Conservation (phyloP, 2,888 invertebrate species). For the Epicampocera succincta region DNA sequence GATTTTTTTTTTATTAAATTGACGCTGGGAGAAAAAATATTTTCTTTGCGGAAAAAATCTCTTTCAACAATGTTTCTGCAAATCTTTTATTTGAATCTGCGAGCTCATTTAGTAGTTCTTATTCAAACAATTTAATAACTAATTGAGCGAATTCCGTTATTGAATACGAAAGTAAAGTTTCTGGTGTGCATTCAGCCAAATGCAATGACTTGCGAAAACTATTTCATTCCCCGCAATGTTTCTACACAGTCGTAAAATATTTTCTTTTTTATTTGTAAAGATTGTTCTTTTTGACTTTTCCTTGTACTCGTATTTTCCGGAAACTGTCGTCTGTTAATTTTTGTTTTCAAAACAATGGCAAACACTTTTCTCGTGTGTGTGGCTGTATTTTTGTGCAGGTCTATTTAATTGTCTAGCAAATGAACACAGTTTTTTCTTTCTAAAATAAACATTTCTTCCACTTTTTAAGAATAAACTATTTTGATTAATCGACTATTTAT, state of each 20-base stretch:
- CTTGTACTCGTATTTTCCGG: slow-evolving; percentile 30
- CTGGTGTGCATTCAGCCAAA: too few species aligned
- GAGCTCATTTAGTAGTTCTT: too few species aligned
- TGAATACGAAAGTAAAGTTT: too few species aligned
- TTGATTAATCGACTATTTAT: slow-evolving; percentile 52
- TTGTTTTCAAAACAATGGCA: slow-evolving; percentile 5
- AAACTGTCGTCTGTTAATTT: slow-evolving; percentile 20
- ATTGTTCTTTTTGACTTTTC: slow-evolving; percentile 40
- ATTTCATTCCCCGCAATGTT: not conserved
- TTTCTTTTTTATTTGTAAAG: slow-evolving; percentile 16
- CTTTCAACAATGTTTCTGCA: too few species aligned
- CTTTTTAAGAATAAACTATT: slow-evolving; percentile 4
- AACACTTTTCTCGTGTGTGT: not conserved
- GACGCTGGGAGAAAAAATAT: too few species aligned
- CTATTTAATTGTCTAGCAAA: slow-evolving; percentile 3
- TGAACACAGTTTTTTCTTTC: not conserved
- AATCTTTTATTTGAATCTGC: too few species aligned
- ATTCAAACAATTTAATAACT: too few species aligned
- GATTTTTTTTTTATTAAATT: too few species aligned
- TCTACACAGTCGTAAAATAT: not conserved
- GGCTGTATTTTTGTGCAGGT: not conserved
- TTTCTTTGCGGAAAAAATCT: too few species aligned
- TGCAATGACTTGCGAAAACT: too few species aligned
- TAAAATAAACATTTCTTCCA: not conserved
- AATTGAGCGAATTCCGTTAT: too few species aligned